Evolutionary conservation across 2,113 vertebrate genomes (phyloP).

Genomic region (Puntigrus tetrazona): DNA sequence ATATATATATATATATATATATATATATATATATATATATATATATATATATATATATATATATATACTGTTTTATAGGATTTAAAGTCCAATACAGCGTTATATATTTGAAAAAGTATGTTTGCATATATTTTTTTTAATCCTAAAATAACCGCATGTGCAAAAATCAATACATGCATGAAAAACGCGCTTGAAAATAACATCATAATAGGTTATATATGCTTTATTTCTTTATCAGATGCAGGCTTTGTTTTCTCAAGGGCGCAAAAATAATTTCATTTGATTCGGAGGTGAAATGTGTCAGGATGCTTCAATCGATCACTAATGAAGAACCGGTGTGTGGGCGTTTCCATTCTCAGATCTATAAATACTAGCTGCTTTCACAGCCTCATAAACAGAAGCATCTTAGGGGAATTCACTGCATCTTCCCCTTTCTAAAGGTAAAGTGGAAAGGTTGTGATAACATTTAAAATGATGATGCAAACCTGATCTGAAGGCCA

Average conservation of each 20-base stretch:
- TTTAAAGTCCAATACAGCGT: neutral
- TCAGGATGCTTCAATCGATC: neutral
- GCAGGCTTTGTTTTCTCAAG: neutral
- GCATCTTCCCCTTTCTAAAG: slow-evolving; percentile 6
- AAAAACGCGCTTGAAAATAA: neutral
- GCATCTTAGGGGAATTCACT: slow-evolving; percentile 34
- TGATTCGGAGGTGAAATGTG: neutral
- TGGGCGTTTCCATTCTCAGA: slow-evolving; percentile 27
- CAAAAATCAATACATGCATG: neutral
- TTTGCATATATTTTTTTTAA: too few species aligned
- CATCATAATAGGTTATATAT: neutral
- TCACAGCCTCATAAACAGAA: slow-evolving; percentile 9
- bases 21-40: too few species aligned
- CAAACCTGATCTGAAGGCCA: neutral
- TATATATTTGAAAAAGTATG: too few species aligned
- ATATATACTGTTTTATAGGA: too few species aligned
- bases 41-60: too few species aligned
- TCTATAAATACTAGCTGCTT: neutral
- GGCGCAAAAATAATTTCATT: neutral
- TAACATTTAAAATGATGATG: neutral
- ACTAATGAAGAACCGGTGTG: slow-evolving; percentile 44
- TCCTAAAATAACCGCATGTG: too few species aligned
- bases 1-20: too few species aligned
- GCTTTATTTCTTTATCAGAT: too few species aligned
- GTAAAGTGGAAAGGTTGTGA: neutral